phyloP scores from a whole-genome alignment of 2,888 invertebrate species.

The Hetaerina titia region DNA sequence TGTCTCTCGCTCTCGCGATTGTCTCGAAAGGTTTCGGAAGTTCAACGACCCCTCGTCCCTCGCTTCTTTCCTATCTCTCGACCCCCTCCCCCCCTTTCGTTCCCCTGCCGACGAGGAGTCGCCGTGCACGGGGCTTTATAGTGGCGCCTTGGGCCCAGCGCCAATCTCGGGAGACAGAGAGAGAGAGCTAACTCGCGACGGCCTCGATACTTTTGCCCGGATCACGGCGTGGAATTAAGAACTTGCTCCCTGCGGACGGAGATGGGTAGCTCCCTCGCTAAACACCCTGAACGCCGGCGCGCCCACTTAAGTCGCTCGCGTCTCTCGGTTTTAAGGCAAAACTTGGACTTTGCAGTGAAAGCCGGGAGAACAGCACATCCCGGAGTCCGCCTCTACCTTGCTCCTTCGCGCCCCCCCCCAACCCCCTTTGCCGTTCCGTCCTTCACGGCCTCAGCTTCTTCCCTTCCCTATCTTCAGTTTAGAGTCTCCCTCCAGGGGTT shows the following conservation, averaged over 20 bases:
- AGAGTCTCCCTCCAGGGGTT: neutral
- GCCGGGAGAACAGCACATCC: neutral
- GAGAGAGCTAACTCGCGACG: constrained; percentile 9
- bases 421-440: no score
- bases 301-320: constrained; percentile 37
- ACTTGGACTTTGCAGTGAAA: constrained; percentile 56
- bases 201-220: constrained; percentile 45
- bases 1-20: neutral
- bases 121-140: neutral
- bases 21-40: neutral
- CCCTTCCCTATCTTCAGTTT: neutral
- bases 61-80: neutral
- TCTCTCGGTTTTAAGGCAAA: constrained; percentile 51
- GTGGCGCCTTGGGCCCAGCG: neutral
- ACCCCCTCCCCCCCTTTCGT: neutral
- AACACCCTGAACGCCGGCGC: constrained; percentile 30
- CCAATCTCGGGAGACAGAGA: constrained; percentile 16
- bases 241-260: constrained; percentile 6
- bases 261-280: constrained; percentile 29
- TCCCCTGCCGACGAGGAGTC: neutral
- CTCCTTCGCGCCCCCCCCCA: neutral
- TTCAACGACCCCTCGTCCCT: neutral
- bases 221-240: constrained; percentile 50
- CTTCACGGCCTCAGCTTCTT: neutral
- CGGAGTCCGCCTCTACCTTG: neutral